phyloP scores from a whole-genome alignment of 2,113 vertebrate species.

The Nyctibius bracteatus region DNA sequence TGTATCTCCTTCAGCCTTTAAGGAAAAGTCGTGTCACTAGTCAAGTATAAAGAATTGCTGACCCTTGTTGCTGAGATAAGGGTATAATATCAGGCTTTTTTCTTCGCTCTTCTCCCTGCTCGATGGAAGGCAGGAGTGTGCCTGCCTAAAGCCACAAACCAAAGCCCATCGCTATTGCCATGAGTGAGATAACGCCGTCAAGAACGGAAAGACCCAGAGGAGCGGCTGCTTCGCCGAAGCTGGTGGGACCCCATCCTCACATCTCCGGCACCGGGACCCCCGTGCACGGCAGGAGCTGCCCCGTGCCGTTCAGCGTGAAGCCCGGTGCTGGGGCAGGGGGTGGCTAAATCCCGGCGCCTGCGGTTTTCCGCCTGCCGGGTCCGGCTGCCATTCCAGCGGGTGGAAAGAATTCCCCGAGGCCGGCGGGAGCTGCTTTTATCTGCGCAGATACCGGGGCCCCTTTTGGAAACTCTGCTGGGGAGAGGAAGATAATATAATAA shows the following conservation, averaged over 20 bases:
- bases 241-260: not conserved
- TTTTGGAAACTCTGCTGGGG: not conserved
- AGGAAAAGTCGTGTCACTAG: not conserved
- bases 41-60: not conserved
- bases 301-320: accelerated
- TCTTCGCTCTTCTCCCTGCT: not conserved
- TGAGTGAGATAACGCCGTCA: not conserved
- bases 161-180: not conserved
- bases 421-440: not conserved
- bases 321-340: not conserved
- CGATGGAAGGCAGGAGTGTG: not conserved
- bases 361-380: not conserved
- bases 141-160: not conserved
- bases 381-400: not conserved
- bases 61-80: conserved; percentile 27
- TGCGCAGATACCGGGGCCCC: not conserved
- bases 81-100: not conserved
- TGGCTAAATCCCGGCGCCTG: not conserved
- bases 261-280: not conserved
- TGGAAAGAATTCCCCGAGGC: conserved; percentile 4
- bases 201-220: not conserved
- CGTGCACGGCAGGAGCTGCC: not conserved
- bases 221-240: not conserved
- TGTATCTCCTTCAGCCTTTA: conserved; percentile 13
- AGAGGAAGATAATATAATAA: conserved; percentile 17